Base-by-base conservation (phyloP, 2,797 vertebrate species). In the Clamator glandarius region DNA sequence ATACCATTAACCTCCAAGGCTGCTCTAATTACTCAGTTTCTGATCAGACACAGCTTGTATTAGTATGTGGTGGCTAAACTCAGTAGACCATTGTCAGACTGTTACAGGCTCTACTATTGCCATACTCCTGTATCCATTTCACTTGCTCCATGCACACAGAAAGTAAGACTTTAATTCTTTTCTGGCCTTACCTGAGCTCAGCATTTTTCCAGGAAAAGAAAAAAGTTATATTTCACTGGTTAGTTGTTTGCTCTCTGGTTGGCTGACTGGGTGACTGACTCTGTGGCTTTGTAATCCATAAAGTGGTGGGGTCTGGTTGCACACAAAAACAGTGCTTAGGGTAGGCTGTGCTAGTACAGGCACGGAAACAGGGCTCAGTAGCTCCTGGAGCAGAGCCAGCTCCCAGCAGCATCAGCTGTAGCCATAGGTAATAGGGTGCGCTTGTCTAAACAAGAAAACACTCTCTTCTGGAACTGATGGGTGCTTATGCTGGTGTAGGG, bases 1-100 rank as follows among this genome's bases (percentile, higher is more conserved):
- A 68, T 81, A 78, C 69, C 55, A 85, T 95, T 96, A 95, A 96
- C 92, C 92, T 93, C 90, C 55, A 24, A 64, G 80, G 55, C 76
- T 93, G 28, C 82, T 94, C 36, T 94, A 91, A 93, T 96, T 90
- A 94, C 81, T 95, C 70, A 42, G 58, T 58, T 96, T 95, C 86
- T 96, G 87, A 84, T 95, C 94, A 95, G 52, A 77, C 57, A 50
- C 18, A 6, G 54, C n/a, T 89, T 84, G 36, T 74, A 44, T 83
- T 81, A 39, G 15, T 54, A n/a, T 20, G 51, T 33, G 48, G 51
- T 66, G 54, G 52, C 63, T 84, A 46, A 94, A 62, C 39, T 92
- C 35, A 24, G 52, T 25, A 15, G 51, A 67, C 23, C 17, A 26
- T 39, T 91, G 50, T 59, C 1, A 1, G 58, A 78, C 19, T 5